Evolutionary conservation across 2,797 vertebrate genomes (phyloP).

Genomic region (Lutjanus campechanus): DNA sequence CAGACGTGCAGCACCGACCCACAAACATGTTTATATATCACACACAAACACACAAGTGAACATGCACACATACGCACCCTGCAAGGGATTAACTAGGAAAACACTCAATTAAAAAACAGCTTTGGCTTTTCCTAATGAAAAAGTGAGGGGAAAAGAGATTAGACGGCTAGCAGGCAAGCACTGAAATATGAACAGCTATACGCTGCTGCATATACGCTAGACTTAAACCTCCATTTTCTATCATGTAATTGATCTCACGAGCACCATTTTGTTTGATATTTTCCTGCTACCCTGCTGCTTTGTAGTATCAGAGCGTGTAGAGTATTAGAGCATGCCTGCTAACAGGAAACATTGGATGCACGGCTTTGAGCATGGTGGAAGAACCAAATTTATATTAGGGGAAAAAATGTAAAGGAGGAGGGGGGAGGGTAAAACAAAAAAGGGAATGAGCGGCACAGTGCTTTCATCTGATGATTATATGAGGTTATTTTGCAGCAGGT

Average conservation of each 20-base stretch:
- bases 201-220: conserved; percentile 68
- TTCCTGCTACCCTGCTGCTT: conserved; percentile 72
- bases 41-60: conserved; percentile 48
- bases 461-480: conserved; percentile 76
- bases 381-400: conserved; percentile 65
- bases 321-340: conserved; percentile 78
- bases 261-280: conserved; percentile 87
- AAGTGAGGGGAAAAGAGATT: conserved; percentile 70
- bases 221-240: conserved; percentile 86
- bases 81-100: conserved; percentile 72
- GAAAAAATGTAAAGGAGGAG: conserved; percentile 45
- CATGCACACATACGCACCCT: conserved; percentile 43
- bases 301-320: conserved; percentile 56
- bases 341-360: conserved; percentile 59
- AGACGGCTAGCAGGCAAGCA: conserved; percentile 62
- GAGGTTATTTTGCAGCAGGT: conserved; percentile 77
- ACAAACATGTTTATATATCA: conserved; percentile 40
- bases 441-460: conserved; percentile 56
- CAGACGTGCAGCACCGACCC: conserved; percentile 25
- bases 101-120: conserved; percentile 74
- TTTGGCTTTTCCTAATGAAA: conserved; percentile 71
- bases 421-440: conserved; percentile 50
- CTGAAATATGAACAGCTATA: conserved; percentile 76
- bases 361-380: conserved; percentile 58
- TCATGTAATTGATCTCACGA: conserved; percentile 85